These are phyloP conservation scores for Aix galericulata DNA, from an alignment of 2,113 vertebrate species.

Conservation along the genomic window DNA sequence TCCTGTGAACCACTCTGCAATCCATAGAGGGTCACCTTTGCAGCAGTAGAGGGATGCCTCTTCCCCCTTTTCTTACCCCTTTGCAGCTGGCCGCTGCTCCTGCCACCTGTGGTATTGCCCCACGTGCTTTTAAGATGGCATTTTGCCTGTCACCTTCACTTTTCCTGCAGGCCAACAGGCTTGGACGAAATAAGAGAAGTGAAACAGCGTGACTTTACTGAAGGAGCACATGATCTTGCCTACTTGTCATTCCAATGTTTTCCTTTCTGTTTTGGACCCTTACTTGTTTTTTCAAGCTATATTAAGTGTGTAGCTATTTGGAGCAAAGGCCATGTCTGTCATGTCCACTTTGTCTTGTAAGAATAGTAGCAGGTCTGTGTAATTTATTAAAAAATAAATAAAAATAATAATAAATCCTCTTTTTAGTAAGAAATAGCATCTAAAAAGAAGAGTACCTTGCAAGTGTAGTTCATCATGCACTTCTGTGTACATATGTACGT, in stretches of 20 bases:
- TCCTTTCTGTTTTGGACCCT: background rate
- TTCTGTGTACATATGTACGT: background rate
- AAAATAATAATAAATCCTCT: background rate
- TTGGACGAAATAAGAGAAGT: background rate
- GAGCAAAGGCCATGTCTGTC: background rate
- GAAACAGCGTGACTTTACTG: background rate
- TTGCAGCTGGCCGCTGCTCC: background rate
- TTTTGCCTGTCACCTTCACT: background rate
- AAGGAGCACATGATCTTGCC: background rate
- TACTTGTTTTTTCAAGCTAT: background rate
- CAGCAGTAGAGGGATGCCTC: background rate
- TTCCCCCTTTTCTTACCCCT: background rate
- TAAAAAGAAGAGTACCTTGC: background rate
- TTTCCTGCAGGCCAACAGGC: background rate
- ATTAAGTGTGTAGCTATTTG: background rate
- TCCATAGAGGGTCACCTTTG: background rate
- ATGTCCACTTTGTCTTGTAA: background rate
- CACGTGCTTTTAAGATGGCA: background rate
- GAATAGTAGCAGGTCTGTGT: background rate
- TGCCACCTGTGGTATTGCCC: background rate
- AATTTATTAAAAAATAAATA: background rate
- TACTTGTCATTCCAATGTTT: background rate
- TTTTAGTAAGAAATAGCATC: background rate
- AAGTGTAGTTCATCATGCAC: background rate
- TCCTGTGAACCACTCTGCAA: background rate